These are phyloP conservation scores for Parelbella ahira DNA, from an alignment of 2,888 invertebrate species.

Conservation along the genomic window DNA sequence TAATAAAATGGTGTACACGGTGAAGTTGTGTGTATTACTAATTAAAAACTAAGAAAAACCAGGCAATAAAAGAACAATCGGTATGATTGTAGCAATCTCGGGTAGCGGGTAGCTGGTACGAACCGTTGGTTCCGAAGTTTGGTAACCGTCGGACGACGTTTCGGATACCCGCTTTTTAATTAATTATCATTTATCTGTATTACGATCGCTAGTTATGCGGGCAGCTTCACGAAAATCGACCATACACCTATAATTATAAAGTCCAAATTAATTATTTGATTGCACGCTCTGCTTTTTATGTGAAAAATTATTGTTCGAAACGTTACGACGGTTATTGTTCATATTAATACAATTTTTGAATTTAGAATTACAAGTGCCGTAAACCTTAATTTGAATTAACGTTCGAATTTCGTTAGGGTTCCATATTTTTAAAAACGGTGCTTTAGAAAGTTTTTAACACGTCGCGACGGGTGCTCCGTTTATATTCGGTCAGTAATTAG, in stretches of 20 bases:
- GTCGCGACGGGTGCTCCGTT: not conserved
- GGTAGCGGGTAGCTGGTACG: conserved; percentile 49
- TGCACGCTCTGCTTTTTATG: conserved; percentile 50
- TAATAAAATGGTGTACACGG: no score
- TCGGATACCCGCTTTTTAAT: conserved; percentile 69
- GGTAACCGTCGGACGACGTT: conserved; percentile 60
- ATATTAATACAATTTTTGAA: conserved; percentile 72
- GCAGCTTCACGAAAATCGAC: conserved; percentile 32
- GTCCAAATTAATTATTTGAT: conserved; percentile 34
- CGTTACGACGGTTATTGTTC: conserved; percentile 62
- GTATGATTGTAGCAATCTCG: conserved; percentile 21
- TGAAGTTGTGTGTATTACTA: not conserved
- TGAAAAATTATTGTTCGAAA: conserved; percentile 68
- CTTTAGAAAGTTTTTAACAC: conserved; percentile 17
- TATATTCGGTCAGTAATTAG: conserved; percentile 16
- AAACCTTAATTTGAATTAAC: conserved; percentile 65
- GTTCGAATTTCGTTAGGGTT: conserved; percentile 55
- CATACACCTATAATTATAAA: conserved; percentile 36
- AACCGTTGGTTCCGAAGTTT: conserved; percentile 63
- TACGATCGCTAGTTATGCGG: conserved; percentile 33
- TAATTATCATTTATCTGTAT: conserved; percentile 64
- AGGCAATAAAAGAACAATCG: conserved; percentile 26
- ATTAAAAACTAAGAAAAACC: conserved; percentile 6
- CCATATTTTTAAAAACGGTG: conserved; percentile 33
- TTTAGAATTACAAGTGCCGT: conserved; percentile 56